phyloP scores from a whole-genome alignment of 1,140 invertebrate genomes.

The Atta colombica region DNA sequence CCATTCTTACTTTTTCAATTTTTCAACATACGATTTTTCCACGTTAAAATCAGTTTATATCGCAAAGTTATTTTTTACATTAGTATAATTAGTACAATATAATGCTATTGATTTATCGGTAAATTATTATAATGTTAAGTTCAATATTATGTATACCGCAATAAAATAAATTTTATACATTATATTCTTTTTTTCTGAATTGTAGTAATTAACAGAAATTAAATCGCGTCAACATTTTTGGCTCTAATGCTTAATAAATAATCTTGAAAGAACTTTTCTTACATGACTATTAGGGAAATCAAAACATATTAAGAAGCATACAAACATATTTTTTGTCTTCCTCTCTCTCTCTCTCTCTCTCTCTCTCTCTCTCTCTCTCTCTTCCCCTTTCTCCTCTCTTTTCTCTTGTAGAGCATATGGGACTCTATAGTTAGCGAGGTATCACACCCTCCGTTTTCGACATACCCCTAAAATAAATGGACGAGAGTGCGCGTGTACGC shows the following conservation, averaged over 20 bases:
- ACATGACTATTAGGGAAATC: constrained; percentile 85
- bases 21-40: constrained; percentile 5
- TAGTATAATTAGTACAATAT: too few relatives aligned
- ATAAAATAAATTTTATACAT: background rate
- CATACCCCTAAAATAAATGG: constrained; percentile 85
- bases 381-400: background rate
- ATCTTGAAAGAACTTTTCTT: constrained; percentile 66
- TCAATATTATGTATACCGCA: background rate
- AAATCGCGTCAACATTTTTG: constrained; percentile 38
- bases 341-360: background rate
- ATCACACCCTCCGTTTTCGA: constrained; percentile 83
- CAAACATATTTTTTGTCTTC: constrained; percentile 58
- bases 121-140: background rate
- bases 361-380: background rate
- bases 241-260: background rate
- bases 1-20: constrained; percentile 44
- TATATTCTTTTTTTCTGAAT: background rate
- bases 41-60: constrained; percentile 19
- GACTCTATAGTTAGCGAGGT: constrained; percentile 81
- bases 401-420: constrained; percentile 83
- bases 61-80: background rate
- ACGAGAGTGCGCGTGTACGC: constrained; percentile 75
- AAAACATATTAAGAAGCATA: constrained; percentile 83
- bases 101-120: background rate
- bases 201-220: background rate